Conservation (phyloP, 1,140 invertebrate species). For the Pararge aegeria region DNA sequence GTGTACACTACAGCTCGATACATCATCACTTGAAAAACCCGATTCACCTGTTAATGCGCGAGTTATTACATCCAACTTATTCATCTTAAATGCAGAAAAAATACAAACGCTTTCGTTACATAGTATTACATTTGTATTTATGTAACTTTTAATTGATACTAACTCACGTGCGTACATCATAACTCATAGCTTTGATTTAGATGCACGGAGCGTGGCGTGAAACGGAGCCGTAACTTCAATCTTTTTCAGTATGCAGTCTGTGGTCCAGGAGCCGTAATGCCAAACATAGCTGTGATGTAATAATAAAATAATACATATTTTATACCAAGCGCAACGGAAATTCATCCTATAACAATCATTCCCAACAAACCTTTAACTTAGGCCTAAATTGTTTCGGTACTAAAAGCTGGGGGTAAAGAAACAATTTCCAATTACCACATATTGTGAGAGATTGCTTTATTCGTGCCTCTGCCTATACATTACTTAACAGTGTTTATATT, state of each 20-base stretch:
- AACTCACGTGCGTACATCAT: not conserved
- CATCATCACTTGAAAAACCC: constrained; percentile 29
- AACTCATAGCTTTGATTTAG: not conserved
- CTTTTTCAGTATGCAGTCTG: not conserved
- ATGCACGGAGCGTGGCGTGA: not conserved
- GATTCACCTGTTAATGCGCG: constrained; percentile 34
- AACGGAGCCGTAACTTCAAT: not conserved
- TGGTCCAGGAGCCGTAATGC: too few species aligned
- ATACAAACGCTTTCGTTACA: constrained; percentile 12
- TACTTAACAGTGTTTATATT: not conserved
- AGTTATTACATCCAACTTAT: constrained; percentile 7
- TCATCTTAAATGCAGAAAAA: constrained; percentile 3
- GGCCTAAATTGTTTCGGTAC: too few species aligned
- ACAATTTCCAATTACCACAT: constrained; percentile 43
- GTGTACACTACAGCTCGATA: constrained; percentile 20
- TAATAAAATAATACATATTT: too few species aligned
- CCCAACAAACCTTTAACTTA: too few species aligned
- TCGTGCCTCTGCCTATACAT: constrained; percentile 41
- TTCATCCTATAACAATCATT: too few species aligned
- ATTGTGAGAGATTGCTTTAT: constrained; percentile 66
- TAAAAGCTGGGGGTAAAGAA: too few species aligned
- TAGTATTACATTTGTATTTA: constrained; percentile 15
- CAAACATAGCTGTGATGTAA: too few species aligned
- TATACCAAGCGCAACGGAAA: too few species aligned
- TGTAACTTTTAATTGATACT: constrained; percentile 1